phyloP scores from a whole-genome alignment of 2,888 invertebrate species.

The Marronus borbonicus region DNA sequence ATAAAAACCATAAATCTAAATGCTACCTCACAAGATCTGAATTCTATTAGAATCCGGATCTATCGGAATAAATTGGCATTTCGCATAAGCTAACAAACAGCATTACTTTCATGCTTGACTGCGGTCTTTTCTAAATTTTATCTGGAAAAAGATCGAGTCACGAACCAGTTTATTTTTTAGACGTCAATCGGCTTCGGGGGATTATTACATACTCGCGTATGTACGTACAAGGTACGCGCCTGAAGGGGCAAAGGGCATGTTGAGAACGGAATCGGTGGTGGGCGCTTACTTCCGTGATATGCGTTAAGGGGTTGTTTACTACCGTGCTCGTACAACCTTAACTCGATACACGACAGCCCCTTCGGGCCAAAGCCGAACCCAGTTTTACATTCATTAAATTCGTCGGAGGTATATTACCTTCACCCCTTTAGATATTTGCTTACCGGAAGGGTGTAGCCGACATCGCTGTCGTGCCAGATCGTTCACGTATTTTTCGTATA shows the following conservation, averaged over 20 bases:
- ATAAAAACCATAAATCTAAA: too few species aligned
- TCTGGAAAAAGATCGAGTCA: constrained; percentile 28
- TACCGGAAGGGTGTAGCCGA: constrained; percentile 43
- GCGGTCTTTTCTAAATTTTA: constrained; percentile 10
- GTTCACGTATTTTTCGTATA: constrained; percentile 8
- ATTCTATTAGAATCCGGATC: neutral
- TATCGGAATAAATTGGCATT: neutral
- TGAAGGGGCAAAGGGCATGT: neutral
- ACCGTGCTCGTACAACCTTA: constrained; percentile 10
- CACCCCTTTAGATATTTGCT: constrained; percentile 39
- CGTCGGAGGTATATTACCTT: constrained; percentile 41
- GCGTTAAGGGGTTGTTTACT: constrained; percentile 35
- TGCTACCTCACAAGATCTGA: neutral
- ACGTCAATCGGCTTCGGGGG: constrained; percentile 23
- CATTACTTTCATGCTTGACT: neutral
- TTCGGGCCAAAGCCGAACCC: constrained; percentile 25
- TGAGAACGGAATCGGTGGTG: neutral
- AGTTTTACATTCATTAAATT: constrained; percentile 47
- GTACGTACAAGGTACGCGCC: neutral
- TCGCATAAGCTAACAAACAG: too few species aligned
- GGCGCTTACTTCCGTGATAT: constrained; percentile 10
- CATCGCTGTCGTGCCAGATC: neutral
- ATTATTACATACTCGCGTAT: neutral
- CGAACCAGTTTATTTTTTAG: constrained; percentile 35
- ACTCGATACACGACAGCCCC: constrained; percentile 40